phyloP scores from a whole-genome alignment of 2,797 vertebrate species.

The Tadarida brasiliensis region DNA sequence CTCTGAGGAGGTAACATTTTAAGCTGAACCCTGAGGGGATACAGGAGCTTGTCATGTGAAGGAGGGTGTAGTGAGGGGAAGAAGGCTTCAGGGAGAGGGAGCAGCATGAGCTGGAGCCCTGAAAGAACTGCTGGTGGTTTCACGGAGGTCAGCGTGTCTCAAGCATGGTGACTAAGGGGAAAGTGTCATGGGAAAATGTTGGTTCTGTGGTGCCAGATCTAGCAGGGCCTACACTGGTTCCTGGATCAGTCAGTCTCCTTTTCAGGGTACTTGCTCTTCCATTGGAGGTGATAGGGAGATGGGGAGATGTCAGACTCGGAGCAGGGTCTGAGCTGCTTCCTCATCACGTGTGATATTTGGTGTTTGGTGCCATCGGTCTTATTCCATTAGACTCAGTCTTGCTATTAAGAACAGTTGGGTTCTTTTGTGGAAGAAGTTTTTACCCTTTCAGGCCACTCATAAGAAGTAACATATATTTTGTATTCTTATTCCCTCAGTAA shows the following conservation, averaged over 20 bases:
- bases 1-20: neutral
- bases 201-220: neutral
- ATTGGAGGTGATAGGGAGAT: neutral
- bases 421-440: slow-evolving; percentile 35
- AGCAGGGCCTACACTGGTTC: neutral
- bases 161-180: neutral
- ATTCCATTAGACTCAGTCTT: neutral
- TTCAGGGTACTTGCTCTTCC: neutral
- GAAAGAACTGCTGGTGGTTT: neutral
- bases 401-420: slow-evolving; percentile 2
- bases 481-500: neutral
- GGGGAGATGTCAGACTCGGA: neutral
- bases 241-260: neutral
- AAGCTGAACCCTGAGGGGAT: neutral
- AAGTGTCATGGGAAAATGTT: neutral
- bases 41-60: neutral
- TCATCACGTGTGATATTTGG: neutral
- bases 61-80: neutral
- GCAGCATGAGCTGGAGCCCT: neutral
- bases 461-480: neutral
- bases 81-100: neutral
- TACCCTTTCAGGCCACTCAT: neutral
- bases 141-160: neutral
- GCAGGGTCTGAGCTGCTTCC: neutral
- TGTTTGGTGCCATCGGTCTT: neutral